phyloP scores from a whole-genome alignment of 1,140 invertebrate species.

The Argopecten irradians region DNA sequence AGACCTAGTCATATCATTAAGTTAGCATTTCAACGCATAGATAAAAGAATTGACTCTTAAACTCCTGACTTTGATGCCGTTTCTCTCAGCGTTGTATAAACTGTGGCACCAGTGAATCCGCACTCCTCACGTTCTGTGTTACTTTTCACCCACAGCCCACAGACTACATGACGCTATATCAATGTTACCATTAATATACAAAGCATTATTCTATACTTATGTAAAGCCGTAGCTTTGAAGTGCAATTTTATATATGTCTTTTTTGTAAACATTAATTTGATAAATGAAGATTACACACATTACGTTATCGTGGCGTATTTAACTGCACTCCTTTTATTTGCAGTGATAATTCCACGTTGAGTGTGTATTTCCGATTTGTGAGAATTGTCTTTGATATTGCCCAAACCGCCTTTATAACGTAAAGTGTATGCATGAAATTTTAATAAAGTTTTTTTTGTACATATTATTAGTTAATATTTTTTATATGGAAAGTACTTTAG shows the following conservation, averaged over 20 bases:
- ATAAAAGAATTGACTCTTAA: conserved; percentile 17
- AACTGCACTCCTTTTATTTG: neutral
- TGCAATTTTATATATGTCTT: conserved; percentile 18
- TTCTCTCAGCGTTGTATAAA: neutral
- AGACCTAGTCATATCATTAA: conserved; percentile 6
- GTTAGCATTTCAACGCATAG: conserved; percentile 1
- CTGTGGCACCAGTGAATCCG: neutral
- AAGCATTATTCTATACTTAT: conserved; percentile 23
- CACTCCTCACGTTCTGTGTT: neutral
- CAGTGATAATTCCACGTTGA: neutral
- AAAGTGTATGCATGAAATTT: neutral
- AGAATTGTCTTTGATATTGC: conserved; percentile 10
- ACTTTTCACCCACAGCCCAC: neutral
- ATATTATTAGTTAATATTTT: neutral
- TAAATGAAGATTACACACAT: neutral
- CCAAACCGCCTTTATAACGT: neutral
- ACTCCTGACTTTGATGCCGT: conserved; percentile 8
- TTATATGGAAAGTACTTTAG: neutral
- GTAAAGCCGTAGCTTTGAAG: neutral
- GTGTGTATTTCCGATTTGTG: conserved; percentile 14
- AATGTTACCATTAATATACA: neutral
- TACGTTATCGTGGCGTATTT: neutral
- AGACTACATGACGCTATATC: neutral
- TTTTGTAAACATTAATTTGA: conserved; percentile 19
- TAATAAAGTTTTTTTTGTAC: neutral